Evolutionary conservation across 2,113 vertebrate genomes (phyloP).

Genomic region (Neomonachus schauinslandi): DNA sequence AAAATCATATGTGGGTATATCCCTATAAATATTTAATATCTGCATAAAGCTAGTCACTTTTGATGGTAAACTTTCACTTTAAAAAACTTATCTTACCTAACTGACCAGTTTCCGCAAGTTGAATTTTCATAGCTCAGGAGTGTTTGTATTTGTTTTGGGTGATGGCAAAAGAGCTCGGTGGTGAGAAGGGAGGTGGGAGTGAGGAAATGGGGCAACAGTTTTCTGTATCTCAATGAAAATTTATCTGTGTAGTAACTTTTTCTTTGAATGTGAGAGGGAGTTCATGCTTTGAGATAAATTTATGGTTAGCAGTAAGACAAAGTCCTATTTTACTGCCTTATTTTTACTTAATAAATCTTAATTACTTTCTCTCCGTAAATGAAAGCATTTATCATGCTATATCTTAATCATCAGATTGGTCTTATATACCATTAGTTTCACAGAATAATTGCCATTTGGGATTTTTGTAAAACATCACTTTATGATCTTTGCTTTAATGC

Average conservation of each 20-base stretch:
- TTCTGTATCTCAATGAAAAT: constrained; percentile 54
- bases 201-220: not conserved
- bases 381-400: constrained; percentile 64
- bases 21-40: not conserved
- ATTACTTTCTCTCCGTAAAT: constrained; percentile 75
- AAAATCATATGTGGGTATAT: not conserved
- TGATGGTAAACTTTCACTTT: not conserved
- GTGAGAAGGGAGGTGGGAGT: not conserved
- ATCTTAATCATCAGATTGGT: constrained; percentile 65
- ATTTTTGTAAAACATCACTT: constrained; percentile 36
- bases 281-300: constrained; percentile 75
- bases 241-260: constrained; percentile 51
- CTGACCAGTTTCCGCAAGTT: not conserved
- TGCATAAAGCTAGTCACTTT: not conserved
- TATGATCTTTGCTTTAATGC: constrained; percentile 39
- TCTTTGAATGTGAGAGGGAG: constrained; percentile 52
- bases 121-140: not conserved
- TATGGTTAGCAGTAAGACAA: constrained; percentile 69
- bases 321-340: constrained; percentile 58
- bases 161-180: not conserved
- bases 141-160: constrained; percentile 33
- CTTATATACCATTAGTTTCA: constrained; percentile 41
- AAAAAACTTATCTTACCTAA: not conserved
- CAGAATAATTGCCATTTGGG: constrained; percentile 56
- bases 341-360: constrained; percentile 80